Base-by-base conservation (phyloP, 2,888 invertebrate species). In the Calameuta pallipes region DNA sequence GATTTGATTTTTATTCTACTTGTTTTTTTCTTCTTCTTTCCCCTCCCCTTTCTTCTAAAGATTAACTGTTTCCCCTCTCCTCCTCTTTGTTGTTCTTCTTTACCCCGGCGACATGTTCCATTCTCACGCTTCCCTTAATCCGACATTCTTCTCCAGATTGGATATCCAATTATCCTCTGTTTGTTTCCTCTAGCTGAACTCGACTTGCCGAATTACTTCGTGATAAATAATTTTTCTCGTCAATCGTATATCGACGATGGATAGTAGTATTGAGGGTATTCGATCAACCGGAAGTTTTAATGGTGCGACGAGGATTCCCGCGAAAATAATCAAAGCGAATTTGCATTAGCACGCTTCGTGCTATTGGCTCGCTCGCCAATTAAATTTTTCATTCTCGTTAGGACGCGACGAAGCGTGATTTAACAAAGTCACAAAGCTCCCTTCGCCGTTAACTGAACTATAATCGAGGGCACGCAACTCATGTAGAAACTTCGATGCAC, bases 251-350 rank as follows among this genome's bases (percentile, higher is more conserved):
- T 56, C 15, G 2, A 23, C 15, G 23, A 9, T 9, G 56, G 23
- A 56, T 23, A 56, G 56, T 9, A 56, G 56, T 23, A 56, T 56
- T 23, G 56, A 23, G 23, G 23, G 9, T 23, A 23, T 23, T 34
- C 71, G 31, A 71, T 33, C 33, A 71, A 71, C 23, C 23, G 56
- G 80, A 81, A 83, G 73, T 84, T 84, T 85, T 83, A 84, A 85
- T 82, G 80, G 79, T 37, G 75, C 70, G 71, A 73, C n/a, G 36
- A n/a, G 76, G 33, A 41, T 36, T 73, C 74, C 68, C 77, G 11
- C 79, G 76, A 79, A 82, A 82, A 79, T 82, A 80, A 82, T 84
- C 83, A 87, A 88, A 89, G 87, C 82, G 87, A 88, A 87, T 89
- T 88, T 89, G 84, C 86, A 89, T 88, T 86, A 85, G 83, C 83